Percentiles rank a stretch among this genome's conserved stretches.
These are phyloP conservation scores for Platygyra sinensis DNA, from an alignment of 64 coral and sea anemone species.

Conservation along the genomic window DNA sequence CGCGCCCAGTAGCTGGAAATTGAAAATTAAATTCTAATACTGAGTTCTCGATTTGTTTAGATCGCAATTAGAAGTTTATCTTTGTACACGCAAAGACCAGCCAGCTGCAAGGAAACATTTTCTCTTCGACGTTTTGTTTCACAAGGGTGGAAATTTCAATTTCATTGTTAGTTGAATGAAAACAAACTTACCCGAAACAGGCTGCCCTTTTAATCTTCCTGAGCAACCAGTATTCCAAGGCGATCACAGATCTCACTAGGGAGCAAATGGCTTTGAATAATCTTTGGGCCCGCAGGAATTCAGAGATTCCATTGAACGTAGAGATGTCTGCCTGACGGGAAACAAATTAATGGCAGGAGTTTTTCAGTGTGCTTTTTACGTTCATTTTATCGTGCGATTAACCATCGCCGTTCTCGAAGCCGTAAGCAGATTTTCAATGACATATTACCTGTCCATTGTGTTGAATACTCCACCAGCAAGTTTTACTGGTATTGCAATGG, in stretches of 20 bases:
- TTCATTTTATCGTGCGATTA: constrained; percentile 2
- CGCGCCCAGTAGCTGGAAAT: no score
- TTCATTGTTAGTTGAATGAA: background rate
- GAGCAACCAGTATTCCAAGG: constrained; percentile 2
- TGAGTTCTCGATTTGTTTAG: background rate
- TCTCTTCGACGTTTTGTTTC: background rate
- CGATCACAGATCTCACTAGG: background rate
- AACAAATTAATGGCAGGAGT: background rate
- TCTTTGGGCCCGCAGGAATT: background rate
- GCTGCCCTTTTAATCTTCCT: constrained; percentile 30
- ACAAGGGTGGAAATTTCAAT: background rate
- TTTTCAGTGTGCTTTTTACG: background rate
- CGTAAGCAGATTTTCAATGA: background rate
- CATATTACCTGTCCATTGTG: background rate
- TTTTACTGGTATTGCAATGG: background rate
- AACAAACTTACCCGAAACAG: constrained; percentile 22
- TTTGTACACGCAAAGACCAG: background rate
- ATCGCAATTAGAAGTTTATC: background rate
- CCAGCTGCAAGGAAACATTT: background rate
- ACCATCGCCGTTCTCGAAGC: background rate
- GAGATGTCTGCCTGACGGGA: background rate
- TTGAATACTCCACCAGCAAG: constrained; percentile 43
- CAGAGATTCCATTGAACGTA: background rate
- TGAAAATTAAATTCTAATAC: background rate
- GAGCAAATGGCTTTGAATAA: background rate